Conservation (phyloP, 64 coral and sea anemone species). For the Porites lutea region DNA sequence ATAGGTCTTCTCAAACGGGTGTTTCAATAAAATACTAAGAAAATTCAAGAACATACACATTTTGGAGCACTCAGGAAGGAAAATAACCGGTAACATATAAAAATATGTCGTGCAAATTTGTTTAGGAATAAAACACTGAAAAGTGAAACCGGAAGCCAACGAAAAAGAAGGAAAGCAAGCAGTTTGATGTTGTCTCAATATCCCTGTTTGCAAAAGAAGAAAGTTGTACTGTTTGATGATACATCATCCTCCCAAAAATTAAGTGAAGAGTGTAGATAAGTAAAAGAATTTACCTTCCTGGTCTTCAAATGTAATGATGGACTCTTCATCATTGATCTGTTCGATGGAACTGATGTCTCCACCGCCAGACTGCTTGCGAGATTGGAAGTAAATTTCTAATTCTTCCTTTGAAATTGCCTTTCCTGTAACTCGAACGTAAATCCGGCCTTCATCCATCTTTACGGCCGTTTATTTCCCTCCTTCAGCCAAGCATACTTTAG, state of each 20-base stretch:
- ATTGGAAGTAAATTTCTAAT: constrained; percentile 36
- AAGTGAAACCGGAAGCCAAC: not conserved
- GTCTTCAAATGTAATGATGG: constrained; percentile 16
- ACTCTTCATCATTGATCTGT: not conserved
- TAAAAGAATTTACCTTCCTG: not conserved
- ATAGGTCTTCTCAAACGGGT: no score
- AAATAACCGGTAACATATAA: no score
- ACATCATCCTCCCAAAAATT: no score
- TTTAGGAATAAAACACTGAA: not conserved
- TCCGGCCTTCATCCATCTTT: not conserved
- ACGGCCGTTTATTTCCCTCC: not conserved
- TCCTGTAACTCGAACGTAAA: constrained; percentile 16
- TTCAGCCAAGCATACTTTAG: no score
- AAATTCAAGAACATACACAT: no score
- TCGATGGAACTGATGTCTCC: constrained; percentile 4
- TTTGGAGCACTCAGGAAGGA: no score
- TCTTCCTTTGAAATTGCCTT: not conserved
- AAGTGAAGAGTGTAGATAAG: not conserved
- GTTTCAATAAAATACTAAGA: no score
- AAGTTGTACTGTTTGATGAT: no score
- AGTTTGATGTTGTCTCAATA: no score
- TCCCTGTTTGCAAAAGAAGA: no score
- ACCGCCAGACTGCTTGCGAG: constrained; percentile 9
- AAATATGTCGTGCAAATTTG: no score
- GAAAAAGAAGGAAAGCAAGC: no score